Base-by-base conservation (phyloP, 2,113 vertebrate genomes). In the Mystacornis crossleyi region DNA sequence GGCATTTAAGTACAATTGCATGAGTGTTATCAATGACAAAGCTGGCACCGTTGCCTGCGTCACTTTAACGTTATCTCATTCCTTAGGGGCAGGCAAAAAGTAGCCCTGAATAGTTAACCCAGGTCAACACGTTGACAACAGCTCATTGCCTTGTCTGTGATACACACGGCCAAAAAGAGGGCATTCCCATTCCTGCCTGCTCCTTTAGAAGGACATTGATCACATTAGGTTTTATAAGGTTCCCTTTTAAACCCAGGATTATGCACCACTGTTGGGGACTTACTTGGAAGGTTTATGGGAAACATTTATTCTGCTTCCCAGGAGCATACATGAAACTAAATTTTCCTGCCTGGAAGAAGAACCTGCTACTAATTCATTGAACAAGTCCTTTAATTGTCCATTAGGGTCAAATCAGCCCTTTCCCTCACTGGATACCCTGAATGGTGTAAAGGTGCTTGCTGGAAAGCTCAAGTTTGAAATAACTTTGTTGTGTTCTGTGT, bases 91-190 rank as follows among this genome's bases (percentile, higher is more conserved):
- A 53, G 60, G 38, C 21, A 83, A 90, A 70, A 81, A 34, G n/a
- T 17, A 70, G 18, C n/a, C 45, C 71, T 61, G 36, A 73, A 21
- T 29, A 48, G 4, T 82, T 69, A 66, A 89, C 28, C 24, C 28
- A 25, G 12, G 23, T 34, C 42, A 65, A 53, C 18, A 14, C 12
- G 25, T 67, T 86, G 50, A n/a, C 25, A 65, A 8, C 21, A 72
- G 26, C 54, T 91, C 33, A 6, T 71, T 80, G 54, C 42, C 47
- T 70, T 61, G 10, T 58, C 50, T 66, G 28, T 48, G 42, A 50
- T 19, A 81, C 12, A 16, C 3, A 18, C 0, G 0, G n/a, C 54
- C 31, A n/a, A 14, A 33, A 77, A 73, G 45, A 66, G 33, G 61
- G 10, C 2, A 1, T 62, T 51, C 24, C 11, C 12, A 15, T 19